Percentiles rank a stretch among this genome's conserved stretches.
Conservation (phyloP, 2,113 vertebrate genomes). For the Brienomyrus brachyistius region DNA sequence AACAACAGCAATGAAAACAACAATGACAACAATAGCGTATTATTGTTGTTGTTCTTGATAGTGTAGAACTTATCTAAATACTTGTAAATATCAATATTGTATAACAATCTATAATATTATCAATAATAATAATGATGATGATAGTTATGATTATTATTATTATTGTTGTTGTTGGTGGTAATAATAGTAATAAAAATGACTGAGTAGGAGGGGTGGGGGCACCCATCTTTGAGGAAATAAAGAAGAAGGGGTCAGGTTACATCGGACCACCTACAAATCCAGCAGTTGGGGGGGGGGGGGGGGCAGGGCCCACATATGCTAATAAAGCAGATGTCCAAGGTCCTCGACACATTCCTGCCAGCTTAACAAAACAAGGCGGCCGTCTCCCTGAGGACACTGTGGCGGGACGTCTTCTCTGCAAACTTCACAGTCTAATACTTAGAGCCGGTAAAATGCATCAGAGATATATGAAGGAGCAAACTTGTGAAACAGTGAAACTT, state of each 20-base stretch:
- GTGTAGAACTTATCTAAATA: too few relatives aligned
- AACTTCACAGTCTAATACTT: slow-evolving; percentile 31
- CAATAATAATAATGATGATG: neutral
- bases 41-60: too few relatives aligned
- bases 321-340: slow-evolving; percentile 66
- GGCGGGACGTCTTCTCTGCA: slow-evolving; percentile 35
- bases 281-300: slow-evolving; percentile 50
- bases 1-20: too few relatives aligned
- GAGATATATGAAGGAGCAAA: neutral
- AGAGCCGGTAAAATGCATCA: neutral
- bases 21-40: too few relatives aligned
- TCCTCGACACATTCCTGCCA: slow-evolving; percentile 59
- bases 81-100: too few relatives aligned
- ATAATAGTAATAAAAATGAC: neutral
- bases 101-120: neutral
- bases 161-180: neutral
- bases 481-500: neutral
- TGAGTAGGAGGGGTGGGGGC: neutral
- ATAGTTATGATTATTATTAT: neutral
- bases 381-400: slow-evolving; percentile 41
- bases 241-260: slow-evolving; percentile 20
- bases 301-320: slow-evolving; percentile 50
- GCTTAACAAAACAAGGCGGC: slow-evolving; percentile 61
- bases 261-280: slow-evolving; percentile 61
- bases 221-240: neutral